Percentiles rank a stretch among this genome's conserved stretches.
Conservation (phyloP, 2,113 vertebrate species). For the Pteropus alecto region DNA sequence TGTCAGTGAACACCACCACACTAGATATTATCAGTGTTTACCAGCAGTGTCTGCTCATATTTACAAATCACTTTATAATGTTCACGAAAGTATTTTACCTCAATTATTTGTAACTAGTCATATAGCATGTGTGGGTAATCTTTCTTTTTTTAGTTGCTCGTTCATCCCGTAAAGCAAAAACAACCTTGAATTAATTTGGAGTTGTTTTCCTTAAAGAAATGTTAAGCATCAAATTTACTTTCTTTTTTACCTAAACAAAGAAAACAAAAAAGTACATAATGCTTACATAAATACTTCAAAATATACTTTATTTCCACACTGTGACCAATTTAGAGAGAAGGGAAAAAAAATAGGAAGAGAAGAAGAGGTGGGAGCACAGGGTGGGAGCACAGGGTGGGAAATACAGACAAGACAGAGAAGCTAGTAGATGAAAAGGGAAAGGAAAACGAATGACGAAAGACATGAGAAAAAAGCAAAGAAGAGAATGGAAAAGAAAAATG, state of each 20-base stretch:
- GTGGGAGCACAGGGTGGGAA: not conserved
- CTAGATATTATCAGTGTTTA: slow-evolving; percentile 50
- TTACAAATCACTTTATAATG: slow-evolving; percentile 73
- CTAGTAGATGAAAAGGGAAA: not conserved
- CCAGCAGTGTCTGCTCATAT: slow-evolving; percentile 15
- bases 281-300: slow-evolving; percentile 4
- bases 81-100: slow-evolving; percentile 46
- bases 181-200: slow-evolving; percentile 43
- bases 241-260: not conserved
- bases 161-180: slow-evolving; percentile 44
- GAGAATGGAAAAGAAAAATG: not conserved
- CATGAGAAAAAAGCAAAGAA: not conserved
- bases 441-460: not conserved
- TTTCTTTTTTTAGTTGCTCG: slow-evolving; percentile 25
- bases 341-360: not conserved
- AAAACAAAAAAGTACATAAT: not conserved
- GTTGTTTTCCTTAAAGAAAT: slow-evolving; percentile 47
- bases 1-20: not conserved
- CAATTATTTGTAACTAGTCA: slow-evolving; percentile 50
- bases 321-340: not conserved
- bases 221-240: not conserved
- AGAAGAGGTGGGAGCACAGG: not conserved
- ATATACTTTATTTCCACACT: not conserved
- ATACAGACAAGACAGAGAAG: not conserved
- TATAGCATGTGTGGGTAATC: slow-evolving; percentile 24